A percentile compares a stretch with the other conserved stretches of the same genome.
Conservation (phyloP, 2,888 invertebrate genomes). For the Netelia melanura region DNA sequence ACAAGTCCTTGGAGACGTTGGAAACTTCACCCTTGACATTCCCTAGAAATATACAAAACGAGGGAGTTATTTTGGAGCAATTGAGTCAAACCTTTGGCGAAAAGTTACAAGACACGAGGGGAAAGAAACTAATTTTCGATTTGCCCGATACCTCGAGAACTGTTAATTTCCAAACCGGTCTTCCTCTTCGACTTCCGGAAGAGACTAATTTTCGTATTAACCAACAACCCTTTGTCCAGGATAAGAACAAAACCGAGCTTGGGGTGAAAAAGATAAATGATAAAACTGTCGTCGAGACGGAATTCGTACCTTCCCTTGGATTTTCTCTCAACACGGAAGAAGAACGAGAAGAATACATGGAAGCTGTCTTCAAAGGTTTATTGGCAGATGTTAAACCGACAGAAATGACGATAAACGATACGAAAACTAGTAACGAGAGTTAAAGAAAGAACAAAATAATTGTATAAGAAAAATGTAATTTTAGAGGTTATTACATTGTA, state of each 20-base stretch:
- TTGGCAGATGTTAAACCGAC: conserved; percentile 69
- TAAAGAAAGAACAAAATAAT: conserved; percentile 20
- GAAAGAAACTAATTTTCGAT: conserved; percentile 61
- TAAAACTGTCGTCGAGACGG: conserved; percentile 77
- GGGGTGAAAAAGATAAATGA: conserved; percentile 6
- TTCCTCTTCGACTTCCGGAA: not conserved
- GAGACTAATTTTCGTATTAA: not conserved
- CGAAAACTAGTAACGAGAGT: conserved; percentile 12
- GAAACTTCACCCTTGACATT: conserved; percentile 20
- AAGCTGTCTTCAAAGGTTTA: conserved; percentile 81
- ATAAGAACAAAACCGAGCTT: conserved; percentile 7
- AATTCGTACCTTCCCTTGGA: conserved; percentile 83
- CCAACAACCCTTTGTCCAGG: not conserved
- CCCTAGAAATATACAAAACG: conserved; percentile 42
- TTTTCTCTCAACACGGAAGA: conserved; percentile 81
- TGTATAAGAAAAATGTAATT: not conserved
- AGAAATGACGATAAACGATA: conserved; percentile 46
- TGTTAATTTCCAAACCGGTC: conserved; percentile 59
- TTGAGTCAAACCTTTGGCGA: conserved; percentile 70
- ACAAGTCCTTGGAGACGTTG: conserved; percentile 24
- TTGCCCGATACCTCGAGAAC: conserved; percentile 67
- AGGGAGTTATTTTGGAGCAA: conserved; percentile 66
- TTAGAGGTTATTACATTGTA: conserved; percentile 1
- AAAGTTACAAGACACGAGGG: conserved; percentile 47
- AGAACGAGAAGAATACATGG: conserved; percentile 80